Base-by-base conservation (phyloP, 2,797 vertebrate genomes). In the Apogon talboti region DNA sequence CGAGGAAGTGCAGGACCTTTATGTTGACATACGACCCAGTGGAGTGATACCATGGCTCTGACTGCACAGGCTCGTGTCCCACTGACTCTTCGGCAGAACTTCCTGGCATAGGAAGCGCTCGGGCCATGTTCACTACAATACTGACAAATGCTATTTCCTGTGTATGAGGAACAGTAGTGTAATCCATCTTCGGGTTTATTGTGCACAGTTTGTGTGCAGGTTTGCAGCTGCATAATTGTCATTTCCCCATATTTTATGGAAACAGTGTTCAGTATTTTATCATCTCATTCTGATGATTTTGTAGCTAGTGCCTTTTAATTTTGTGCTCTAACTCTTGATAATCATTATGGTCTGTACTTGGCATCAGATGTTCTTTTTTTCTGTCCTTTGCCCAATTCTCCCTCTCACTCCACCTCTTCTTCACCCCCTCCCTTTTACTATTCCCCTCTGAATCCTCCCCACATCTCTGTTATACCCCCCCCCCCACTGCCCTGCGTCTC, bases 341-440 rank as follows among this genome's bases (percentile, higher is more conserved):
- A 48, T 67, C 62, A 71, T 54, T 59, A 77, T 71, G 55, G 84
- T 59, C 78, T 81, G 61, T 73, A 86, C 73, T 84, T 87, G 73
- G 74, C 79, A 91, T 94, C 91, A 85, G 78, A 92, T 93, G 74
- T 81, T 89, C 81, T 75, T 58, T 91, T 91, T 78, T 79, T 65
- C 87, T 86, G 88, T 90, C 83, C 92, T 73, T 65, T 74, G 11
- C 56, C 46, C 43, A 43, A 51, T 58, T 83, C 63, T 69, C 59
- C 55, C 19, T 44, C 64, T 67, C 40, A 7, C 55, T 59, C 66
- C 18, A 44, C 45, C 69, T 62, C 79, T 66, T 46, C 45, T 53
- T 73, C 65, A 56, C 81, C 92, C 84, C 55, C 59, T 35, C 52
- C 61, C 9, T 46, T 60, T 76, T 65, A 82, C 68, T 74, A 74